Evolutionary conservation across 2,797 vertebrate species (phyloP), one percentile per base, ranked within the genome.

Genomic region (Catharus ustulatus): DNA sequence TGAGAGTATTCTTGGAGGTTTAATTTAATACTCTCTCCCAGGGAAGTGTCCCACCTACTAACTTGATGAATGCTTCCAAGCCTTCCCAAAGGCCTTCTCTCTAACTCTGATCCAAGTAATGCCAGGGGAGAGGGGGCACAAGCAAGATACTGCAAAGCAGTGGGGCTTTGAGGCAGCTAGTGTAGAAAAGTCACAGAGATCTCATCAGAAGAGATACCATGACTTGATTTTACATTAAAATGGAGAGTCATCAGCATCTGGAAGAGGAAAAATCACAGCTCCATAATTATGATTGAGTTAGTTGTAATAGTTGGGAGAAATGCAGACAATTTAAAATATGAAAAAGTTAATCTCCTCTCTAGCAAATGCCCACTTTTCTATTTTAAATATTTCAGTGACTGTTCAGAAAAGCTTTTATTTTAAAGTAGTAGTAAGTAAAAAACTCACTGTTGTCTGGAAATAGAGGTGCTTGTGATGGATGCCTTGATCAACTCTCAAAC

Each of bases 1-100:
- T 88, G 69, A 67, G 72, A 90, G 69, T 81, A 55, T 52, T 89
- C 55, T 51, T 78, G 59, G 62, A 86, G 87, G 63, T 81, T 78
- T 92, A 92, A 62, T 68, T 88, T 83, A 78, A 87, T 86, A 38
- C 55, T 63, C 42, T 88, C 80, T 96, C 66, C 20, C 14, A 63
- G 73, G 82, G 82, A 92, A 84, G 48, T 29, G 2, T 93, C 79
- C 83, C 91, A 95, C 89, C 87, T 93, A 78, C 62, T 59, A 55
- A 88, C 48, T 76, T 69, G 51, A 75, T 4, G 2, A 46, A 62
- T 63, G 36, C 48, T 92, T 84, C 66, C 79, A 78, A 92, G 84
- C 55, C 43, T 88, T 92, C 73, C 84, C 7, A 0, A 71, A 58
- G 84, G 92, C 90, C 40, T 83, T 48, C 51, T 84, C 62, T 75